Percentiles rank a stretch among this genome's conserved stretches.
Evolutionary conservation across 1,140 invertebrate species (phyloP).

Genomic region (Drosophila mayri): DNA sequence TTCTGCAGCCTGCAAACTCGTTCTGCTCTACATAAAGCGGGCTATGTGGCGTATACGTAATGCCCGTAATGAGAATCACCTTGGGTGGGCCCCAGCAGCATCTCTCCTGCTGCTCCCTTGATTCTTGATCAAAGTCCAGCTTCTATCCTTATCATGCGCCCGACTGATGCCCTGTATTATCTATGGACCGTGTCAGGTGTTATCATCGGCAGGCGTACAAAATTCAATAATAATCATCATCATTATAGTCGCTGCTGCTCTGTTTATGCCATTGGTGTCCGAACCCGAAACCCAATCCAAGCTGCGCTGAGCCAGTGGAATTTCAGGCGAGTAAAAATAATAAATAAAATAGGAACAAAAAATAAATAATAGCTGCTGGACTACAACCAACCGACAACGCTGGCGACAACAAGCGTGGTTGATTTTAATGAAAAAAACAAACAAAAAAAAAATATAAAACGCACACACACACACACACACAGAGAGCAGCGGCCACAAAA

Average conservation of each 20-base stretch:
- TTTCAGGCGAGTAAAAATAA: slow-evolving; percentile 38
- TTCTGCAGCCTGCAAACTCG: not conserved
- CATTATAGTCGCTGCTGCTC: slow-evolving; percentile 23
- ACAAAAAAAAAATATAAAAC: slow-evolving; percentile 25
- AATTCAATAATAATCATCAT: slow-evolving; percentile 37
- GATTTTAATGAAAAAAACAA: slow-evolving; percentile 68
- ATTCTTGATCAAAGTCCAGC: slow-evolving; percentile 44
- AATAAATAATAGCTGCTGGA: slow-evolving; percentile 12
- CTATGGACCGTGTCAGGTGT: slow-evolving; percentile 62
- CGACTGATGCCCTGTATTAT: slow-evolving; percentile 33
- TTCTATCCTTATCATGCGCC: slow-evolving; percentile 40
- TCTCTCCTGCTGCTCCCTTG: not conserved
- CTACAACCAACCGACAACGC: slow-evolving; percentile 46
- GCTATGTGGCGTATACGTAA: slow-evolving; percentile 26
- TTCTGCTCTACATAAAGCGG: slow-evolving; percentile 34
- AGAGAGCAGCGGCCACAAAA: slow-evolving; percentile 65
- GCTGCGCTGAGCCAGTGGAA: slow-evolving; percentile 36
- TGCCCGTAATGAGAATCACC: slow-evolving; percentile 8
- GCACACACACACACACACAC: slow-evolving; percentile 6
- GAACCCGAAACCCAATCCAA: not conserved
- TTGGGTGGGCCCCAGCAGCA: not conserved
- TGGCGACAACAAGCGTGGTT: slow-evolving; percentile 80
- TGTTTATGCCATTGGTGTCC: slow-evolving; percentile 1
- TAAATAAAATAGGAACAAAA: slow-evolving; percentile 20
- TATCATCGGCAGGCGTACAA: slow-evolving; percentile 44